These are phyloP conservation scores for Tetrapedia diversipes DNA, from an alignment of 2,888 invertebrate species.

Conservation along the genomic window DNA sequence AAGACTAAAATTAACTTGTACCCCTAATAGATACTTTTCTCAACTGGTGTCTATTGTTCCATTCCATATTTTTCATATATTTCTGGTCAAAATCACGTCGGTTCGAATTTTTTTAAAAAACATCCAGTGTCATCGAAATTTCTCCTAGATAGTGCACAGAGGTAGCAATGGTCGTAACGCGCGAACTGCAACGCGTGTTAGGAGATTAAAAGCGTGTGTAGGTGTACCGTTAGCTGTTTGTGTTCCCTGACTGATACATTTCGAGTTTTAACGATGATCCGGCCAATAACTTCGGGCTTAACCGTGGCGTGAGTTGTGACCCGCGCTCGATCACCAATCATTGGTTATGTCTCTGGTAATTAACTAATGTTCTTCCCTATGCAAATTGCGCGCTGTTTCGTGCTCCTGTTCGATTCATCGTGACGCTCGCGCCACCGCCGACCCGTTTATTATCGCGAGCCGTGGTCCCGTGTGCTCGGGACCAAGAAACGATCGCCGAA, in stretches of 20 bases:
- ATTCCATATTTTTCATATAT: too few species aligned
- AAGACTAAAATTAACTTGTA: too few species aligned
- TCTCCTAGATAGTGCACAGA: not conserved
- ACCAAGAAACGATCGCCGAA: constrained; percentile 51
- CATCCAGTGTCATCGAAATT: not conserved
- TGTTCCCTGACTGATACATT: constrained; percentile 78
- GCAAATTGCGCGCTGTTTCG: constrained; percentile 75
- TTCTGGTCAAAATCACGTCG: too few species aligned
- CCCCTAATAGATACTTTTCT: too few species aligned
- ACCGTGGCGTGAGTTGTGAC: constrained; percentile 78
- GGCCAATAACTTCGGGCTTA: constrained; percentile 82
- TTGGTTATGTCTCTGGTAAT: constrained; percentile 81
- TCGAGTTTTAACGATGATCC: constrained; percentile 82
- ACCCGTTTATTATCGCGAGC: constrained; percentile 51
- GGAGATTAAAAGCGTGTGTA: constrained; percentile 67
- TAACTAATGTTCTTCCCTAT: constrained; percentile 82
- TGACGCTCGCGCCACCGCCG: constrained; percentile 18
- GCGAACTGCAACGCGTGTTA: constrained; percentile 47
- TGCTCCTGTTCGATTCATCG: constrained; percentile 62
- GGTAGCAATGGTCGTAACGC: not conserved
- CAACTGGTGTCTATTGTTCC: too few species aligned
- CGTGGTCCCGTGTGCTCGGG: constrained; percentile 2
- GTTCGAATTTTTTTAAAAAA: too few species aligned
- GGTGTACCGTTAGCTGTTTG: too few species aligned
- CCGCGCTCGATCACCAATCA: constrained; percentile 80